Conservation (phyloP, 2,113 vertebrate genomes). For the Centropus unirufus region DNA sequence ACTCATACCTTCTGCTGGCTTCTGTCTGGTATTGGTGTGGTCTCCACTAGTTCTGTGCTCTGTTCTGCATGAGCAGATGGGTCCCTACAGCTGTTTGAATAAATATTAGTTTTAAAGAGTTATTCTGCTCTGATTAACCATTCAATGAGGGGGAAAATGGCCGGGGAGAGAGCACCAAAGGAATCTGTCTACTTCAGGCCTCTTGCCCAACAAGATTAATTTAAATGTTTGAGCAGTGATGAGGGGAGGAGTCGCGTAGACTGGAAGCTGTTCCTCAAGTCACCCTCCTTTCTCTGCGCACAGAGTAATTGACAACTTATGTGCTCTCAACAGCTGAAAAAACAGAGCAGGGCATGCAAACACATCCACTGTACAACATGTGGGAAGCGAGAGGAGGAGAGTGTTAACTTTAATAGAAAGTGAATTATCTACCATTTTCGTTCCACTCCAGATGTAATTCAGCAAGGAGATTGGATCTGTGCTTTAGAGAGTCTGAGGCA, state of each 20-base stretch:
- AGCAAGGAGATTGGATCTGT: conserved; percentile 47
- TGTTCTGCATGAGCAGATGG: conserved; percentile 21
- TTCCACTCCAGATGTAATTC: conserved; percentile 57
- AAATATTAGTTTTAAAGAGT: conserved; percentile 70
- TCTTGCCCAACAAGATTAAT: conserved; percentile 56
- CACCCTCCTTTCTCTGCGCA: conserved; percentile 52
- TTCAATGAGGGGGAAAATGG: neutral
- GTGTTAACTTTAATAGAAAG: conserved; percentile 55
- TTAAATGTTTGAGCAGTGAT: conserved; percentile 16
- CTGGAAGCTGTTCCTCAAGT: conserved; percentile 36
- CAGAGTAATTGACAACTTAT: conserved; percentile 68
- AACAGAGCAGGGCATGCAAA: conserved; percentile 68
- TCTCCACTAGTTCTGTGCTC: conserved; percentile 8
- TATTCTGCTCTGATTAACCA: conserved; percentile 71
- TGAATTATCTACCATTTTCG: conserved; percentile 41
- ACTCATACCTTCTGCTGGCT: conserved; percentile 55
- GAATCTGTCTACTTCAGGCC: conserved; percentile 34
- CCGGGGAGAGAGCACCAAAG: neutral
- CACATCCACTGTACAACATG: neutral
- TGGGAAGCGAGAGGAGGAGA: conserved; percentile 55
- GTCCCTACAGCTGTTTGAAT: conserved; percentile 59
- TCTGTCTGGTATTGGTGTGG: conserved; percentile 16
- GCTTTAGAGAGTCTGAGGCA: neutral
- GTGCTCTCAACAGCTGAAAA: conserved; percentile 78
- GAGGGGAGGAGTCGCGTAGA: conserved; percentile 56